phyloP scores from a whole-genome alignment of 1,140 invertebrate species.

The Plectus sambesii region DNA sequence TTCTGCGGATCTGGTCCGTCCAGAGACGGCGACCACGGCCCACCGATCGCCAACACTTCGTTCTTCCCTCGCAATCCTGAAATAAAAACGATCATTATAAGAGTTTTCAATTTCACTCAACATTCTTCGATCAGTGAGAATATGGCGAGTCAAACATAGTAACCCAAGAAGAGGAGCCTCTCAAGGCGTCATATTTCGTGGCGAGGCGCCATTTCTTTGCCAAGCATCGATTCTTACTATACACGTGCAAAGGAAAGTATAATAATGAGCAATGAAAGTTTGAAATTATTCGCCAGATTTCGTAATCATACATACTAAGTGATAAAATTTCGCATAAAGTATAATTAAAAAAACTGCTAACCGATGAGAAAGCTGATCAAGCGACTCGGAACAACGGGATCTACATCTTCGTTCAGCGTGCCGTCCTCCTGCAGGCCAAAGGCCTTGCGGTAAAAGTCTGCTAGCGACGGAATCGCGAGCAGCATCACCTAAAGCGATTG shows the following conservation, averaged over 20 bases:
- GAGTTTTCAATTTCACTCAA: conserved; percentile 8
- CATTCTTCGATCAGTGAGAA: too few species aligned
- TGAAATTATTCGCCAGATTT: too few species aligned
- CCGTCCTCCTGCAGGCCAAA: conserved; percentile 67
- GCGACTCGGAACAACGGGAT: conserved; percentile 70
- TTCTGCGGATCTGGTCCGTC: conserved; percentile 81
- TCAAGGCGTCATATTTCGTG: too few species aligned
- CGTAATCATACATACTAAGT: too few species aligned
- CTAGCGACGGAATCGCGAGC: conserved; percentile 68
- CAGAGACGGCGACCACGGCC: conserved; percentile 80
- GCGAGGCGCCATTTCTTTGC: too few species aligned
- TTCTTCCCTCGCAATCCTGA: conserved; percentile 60
- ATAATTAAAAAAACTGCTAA: conserved; percentile 52
- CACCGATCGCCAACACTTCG: conserved; percentile 88
- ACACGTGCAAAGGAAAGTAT: background rate
- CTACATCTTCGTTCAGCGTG: conserved; percentile 55
- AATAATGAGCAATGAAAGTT: conserved; percentile 1
- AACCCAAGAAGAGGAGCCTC: too few species aligned
- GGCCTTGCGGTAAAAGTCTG: conserved; percentile 73
- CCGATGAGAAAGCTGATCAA: conserved; percentile 81
- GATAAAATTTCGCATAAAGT: too few species aligned
- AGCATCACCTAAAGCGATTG: conserved; percentile 78
- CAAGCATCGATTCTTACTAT: too few species aligned
- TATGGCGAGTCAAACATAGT: too few species aligned
- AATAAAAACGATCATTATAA: conserved; percentile 9